Percentiles rank a stretch among this genome's conserved stretches.
Conservation (phyloP, 1,140 invertebrate genomes). For the Zophobas morio region DNA sequence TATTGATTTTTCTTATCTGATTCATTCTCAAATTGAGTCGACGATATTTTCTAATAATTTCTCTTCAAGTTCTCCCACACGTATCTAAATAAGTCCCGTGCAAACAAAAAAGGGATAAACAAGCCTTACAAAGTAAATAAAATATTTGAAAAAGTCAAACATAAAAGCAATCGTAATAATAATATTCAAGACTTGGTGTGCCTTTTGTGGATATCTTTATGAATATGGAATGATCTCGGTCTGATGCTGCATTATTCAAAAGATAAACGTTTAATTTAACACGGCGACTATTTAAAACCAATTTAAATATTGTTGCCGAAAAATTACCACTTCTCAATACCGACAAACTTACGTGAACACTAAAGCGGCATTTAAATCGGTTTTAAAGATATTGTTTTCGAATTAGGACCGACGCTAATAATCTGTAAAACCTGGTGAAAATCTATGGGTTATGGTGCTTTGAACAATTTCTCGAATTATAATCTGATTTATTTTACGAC, state of each 20-base stretch:
- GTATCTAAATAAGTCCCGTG: slow-evolving; percentile 23
- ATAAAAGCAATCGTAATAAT: slow-evolving; percentile 48
- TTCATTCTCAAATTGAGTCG: not conserved
- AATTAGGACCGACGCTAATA: slow-evolving; percentile 11
- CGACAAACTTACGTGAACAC: not conserved
- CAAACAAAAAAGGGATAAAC: slow-evolving; percentile 38
- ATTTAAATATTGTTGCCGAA: slow-evolving; percentile 44
- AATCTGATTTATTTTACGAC: slow-evolving; percentile 12
- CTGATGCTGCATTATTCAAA: slow-evolving; percentile 53
- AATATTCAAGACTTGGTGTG: slow-evolving; percentile 42
- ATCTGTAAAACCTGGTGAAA: slow-evolving; percentile 1
- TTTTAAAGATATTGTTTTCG: slow-evolving; percentile 19
- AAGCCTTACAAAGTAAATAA: slow-evolving; percentile 40
- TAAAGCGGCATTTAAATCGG: slow-evolving; percentile 15
- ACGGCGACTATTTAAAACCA: slow-evolving; percentile 41
- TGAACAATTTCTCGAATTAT: slow-evolving; percentile 6
- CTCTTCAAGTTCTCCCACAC: slow-evolving; percentile 40
- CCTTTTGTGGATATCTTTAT: slow-evolving; percentile 49
- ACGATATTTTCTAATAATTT: slow-evolving; percentile 37
- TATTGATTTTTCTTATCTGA: not conserved
- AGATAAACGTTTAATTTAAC: slow-evolving; percentile 51
- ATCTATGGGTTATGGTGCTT: not conserved
- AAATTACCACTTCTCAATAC: slow-evolving; percentile 45
- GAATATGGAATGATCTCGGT: slow-evolving; percentile 52
- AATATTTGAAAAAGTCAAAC: slow-evolving; percentile 42